These are phyloP conservation scores for Phortica variegata DNA, from an alignment of 1,140 invertebrate genomes.

Conservation along the genomic window DNA sequence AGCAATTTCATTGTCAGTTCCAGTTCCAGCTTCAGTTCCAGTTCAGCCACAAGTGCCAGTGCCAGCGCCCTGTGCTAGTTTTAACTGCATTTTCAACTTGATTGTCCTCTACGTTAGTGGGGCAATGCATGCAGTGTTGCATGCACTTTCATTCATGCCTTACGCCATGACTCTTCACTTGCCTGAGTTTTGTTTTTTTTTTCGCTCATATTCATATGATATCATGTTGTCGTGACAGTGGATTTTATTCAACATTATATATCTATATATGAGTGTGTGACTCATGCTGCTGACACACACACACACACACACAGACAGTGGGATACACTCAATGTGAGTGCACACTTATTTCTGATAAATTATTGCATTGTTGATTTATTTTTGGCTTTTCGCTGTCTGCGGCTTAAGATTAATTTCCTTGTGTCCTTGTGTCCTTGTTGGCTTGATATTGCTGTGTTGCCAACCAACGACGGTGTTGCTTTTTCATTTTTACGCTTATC, in stretches of 20 bases:
- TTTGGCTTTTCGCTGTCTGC: conserved; percentile 54
- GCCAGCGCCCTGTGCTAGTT: no score
- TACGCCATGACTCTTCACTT: no score
- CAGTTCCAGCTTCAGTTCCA: no score
- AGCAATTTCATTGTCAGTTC: no score
- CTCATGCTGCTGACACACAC: conserved; percentile 49
- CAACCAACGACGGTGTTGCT: no score
- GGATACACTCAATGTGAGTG: not conserved
- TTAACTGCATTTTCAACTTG: no score
- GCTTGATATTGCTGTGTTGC: no score
- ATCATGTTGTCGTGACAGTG: conserved; percentile 45
- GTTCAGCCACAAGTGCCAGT: no score
- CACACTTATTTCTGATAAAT: conserved; percentile 54
- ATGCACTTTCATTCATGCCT: conserved; percentile 34
- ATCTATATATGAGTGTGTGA: conserved; percentile 15
- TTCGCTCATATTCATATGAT: conserved; percentile 12
- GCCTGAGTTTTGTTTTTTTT: no score
- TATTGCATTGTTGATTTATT: conserved; percentile 55
- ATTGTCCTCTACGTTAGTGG: no score
- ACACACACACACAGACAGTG: not conserved
- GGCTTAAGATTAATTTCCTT: conserved; percentile 55
- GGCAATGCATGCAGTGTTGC: no score
- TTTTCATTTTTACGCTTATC: conserved; percentile 50
- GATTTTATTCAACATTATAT: conserved; percentile 32
- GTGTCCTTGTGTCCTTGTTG: conserved; percentile 52